Evolutionary conservation across 2,113 vertebrate species (phyloP).

Genomic region (Hippocampus comes): DNA sequence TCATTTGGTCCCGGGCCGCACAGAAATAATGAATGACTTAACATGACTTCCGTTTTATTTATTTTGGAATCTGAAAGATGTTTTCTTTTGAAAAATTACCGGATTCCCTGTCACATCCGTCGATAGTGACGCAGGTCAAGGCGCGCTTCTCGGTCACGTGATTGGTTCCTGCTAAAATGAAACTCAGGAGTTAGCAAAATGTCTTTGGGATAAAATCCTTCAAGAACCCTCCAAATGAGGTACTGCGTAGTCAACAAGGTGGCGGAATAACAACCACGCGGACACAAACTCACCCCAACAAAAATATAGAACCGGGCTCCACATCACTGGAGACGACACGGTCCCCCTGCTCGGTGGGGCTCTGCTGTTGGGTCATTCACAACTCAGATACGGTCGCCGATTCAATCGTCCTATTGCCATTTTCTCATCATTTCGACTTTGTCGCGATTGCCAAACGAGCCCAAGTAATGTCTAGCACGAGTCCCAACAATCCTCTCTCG

Average conservation of each 20-base stretch:
- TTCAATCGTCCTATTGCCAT: background rate
- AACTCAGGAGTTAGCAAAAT: too few relatives aligned
- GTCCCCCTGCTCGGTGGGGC: background rate
- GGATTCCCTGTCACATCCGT: too few relatives aligned
- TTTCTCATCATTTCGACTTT: constrained; percentile 3
- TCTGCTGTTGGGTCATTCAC: constrained; percentile 9
- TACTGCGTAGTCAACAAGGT: background rate
- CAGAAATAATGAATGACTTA: too few relatives aligned
- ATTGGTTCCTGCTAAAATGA: too few relatives aligned
- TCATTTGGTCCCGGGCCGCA: too few relatives aligned
- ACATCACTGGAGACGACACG: background rate
- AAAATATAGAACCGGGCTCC: background rate
- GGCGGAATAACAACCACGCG: background rate
- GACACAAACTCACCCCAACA: background rate
- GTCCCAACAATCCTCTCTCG: constrained; percentile 26
- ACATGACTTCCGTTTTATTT: too few relatives aligned
- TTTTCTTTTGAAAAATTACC: too few relatives aligned
- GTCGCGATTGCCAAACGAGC: constrained; percentile 15
- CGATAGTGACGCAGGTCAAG: too few relatives aligned
- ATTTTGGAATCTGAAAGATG: too few relatives aligned
- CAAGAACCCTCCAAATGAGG: constrained; percentile 19
- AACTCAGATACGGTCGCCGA: background rate
- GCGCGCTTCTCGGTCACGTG: too few relatives aligned
- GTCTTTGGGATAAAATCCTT: background rate
- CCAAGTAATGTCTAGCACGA: constrained; percentile 8